Evolutionary conservation across 1,140 invertebrate genomes (phyloP), one percentile per base, ranked within the genome.

Genomic region (Brachionus rubens): DNA sequence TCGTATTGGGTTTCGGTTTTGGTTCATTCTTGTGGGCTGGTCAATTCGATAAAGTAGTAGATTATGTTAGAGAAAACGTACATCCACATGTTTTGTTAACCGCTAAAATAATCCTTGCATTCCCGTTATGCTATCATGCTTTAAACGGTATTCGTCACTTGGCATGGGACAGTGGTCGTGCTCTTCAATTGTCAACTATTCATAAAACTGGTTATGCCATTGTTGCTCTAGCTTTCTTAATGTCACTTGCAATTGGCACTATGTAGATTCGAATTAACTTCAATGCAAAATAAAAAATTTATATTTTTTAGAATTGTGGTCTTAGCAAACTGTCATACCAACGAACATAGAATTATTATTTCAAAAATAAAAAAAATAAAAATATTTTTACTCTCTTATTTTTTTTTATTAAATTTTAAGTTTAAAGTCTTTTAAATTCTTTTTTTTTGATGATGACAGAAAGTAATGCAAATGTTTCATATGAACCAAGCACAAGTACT

Each of bases 1-100:
- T 81, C 1, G 75, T 85, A 12, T 81, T 46, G 7, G 68, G 81
- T 70, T 82, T 79, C 41, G 78, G 80, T 3, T 41, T 72, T 19
- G 68, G 68, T 0, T 48, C 68, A 33, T 72, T 72, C 50, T 36
- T 72, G 14, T 76, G 50, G 50, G 30, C 14, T 19, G 72, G 72
- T 4, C 26, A 56, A 54, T 54, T 59, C 30, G 48, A 59, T 30
- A 24, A 56, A 54, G 52, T 76, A 2, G 24, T 41, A 0, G 72
- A 76, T n/a, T 59, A 10, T 54, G 36, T 76, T 36, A 16, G 46
- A 6, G 41, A 59, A 14, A 56, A 56, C 26, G 50, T 76, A 3
- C 72, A 54, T 40, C 72, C 72, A 47, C 48, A 56, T 62, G n/a
- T 76, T n/a, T 26, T 76, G 30, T 30, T 76, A 28, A 56, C 52